phyloP scores from a whole-genome alignment of 2,797 vertebrate species.

The Steatocranus sp. region DNA sequence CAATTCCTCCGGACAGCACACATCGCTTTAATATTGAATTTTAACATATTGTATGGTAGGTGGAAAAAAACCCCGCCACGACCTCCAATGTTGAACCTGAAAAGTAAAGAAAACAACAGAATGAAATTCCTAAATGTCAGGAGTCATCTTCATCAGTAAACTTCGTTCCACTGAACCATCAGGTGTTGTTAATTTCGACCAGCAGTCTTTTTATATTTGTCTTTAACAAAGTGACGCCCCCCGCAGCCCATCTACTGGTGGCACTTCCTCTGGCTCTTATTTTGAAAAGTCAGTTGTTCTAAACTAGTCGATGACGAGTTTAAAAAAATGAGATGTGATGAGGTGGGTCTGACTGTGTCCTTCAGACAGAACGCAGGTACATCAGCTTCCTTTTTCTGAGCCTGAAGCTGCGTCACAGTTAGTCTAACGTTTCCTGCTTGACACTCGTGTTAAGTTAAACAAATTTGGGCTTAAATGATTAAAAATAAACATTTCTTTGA shows the following conservation, averaged over 20 bases:
- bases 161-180: not conserved
- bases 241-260: too few species aligned
- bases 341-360: not conserved
- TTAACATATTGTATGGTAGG: not conserved
- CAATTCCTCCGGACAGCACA: not conserved
- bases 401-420: not conserved
- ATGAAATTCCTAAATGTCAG: not conserved
- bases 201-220: not conserved
- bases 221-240: too few species aligned
- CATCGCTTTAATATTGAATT: not conserved
- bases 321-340: not conserved
- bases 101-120: not conserved
- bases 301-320: not conserved
- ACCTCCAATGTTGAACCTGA: not conserved
- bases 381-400: not conserved
- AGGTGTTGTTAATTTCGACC: not conserved
- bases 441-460: not conserved
- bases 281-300: not conserved
- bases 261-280: not conserved
- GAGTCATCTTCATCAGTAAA: not conserved
- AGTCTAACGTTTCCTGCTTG: not conserved
- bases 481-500: not conserved
- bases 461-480: not conserved
- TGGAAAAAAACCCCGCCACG: not conserved
- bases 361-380: not conserved